Evolutionary conservation across 2,888 invertebrate genomes (phyloP), one percentile per base, ranked within the genome.

Genomic region (Euzetes globulus): DNA sequence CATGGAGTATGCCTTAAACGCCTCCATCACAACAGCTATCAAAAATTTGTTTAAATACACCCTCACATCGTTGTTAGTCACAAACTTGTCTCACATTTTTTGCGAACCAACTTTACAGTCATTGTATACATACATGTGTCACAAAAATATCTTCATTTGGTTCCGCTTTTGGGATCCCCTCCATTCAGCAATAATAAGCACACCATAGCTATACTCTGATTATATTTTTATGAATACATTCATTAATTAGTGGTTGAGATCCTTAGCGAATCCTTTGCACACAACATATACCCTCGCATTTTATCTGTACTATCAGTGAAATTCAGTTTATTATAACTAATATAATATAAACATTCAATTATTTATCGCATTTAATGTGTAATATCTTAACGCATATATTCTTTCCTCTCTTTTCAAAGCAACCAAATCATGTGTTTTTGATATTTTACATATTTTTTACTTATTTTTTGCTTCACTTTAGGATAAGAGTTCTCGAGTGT

Each of bases 401-500:
- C n/a, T 41, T 13, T 11, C 41, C 13, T 41, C 41, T 41, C 52
- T 25, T 52, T 52, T 7, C 5, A n/a, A n/a, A n/a, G n/a, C n/a
- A n/a, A n/a, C n/a, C n/a, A 52, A 52, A n/a, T 52, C 25, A 52
- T 25, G 25, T 25, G 19, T 52, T 52, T 25, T 41, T 9, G 11
- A 41, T 41, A 41, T 41, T 41, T 41, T 41, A 9, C 5, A 41
- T 71, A 55, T 25, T 27, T 37, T 55, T 33, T 22, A 50, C 50
- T 72, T 19, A 22, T 45, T 75, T 9, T 72, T 65, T 65, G 1
- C 52, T 75, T 70, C 33, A 72, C 13, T 41, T 72, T 63, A 75
- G 27, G 72, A 73, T 50, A 55, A 25, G 33, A 58, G 52, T 37
- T 55, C 63, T 19, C 73, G 77, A 79, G 63, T 78, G 75, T 75